Evolutionary conservation across 2,888 invertebrate genomes (phyloP).

Genomic region (Hermaeophaga mercurialis): DNA sequence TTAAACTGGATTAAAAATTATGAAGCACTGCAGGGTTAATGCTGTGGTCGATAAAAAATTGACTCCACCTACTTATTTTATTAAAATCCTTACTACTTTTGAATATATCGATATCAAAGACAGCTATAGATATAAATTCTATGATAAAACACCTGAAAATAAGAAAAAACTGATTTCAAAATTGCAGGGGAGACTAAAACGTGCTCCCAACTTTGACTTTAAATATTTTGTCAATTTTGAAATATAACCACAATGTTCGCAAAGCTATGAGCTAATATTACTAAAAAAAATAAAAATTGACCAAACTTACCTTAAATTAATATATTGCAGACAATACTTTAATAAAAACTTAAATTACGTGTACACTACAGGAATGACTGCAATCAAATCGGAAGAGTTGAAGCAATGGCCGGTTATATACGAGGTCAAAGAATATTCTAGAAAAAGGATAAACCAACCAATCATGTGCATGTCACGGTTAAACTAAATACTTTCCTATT

Average conservation of each 20-base stretch:
- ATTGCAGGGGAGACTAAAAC: slow-evolving; percentile 6
- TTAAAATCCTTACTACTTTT: too few species aligned
- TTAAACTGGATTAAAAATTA: too few species aligned
- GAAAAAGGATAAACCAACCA: slow-evolving; percentile 49
- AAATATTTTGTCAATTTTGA: slow-evolving; percentile 11
- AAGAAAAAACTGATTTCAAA: too few species aligned
- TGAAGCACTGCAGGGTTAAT: too few species aligned
- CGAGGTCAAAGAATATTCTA: slow-evolving; percentile 49
- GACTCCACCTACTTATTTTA: too few species aligned
- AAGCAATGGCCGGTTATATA: slow-evolving; percentile 55
- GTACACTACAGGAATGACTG: slow-evolving; percentile 41
- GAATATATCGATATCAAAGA: too few species aligned
- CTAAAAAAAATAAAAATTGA: slow-evolving; percentile 6
- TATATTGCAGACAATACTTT: slow-evolving; percentile 50
- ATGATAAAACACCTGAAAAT: too few species aligned
- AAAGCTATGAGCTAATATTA: slow-evolving; percentile 5
- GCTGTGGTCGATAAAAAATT: too few species aligned
- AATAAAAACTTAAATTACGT: slow-evolving; percentile 42
- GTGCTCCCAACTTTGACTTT: not conserved
- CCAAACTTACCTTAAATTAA: slow-evolving; percentile 44
- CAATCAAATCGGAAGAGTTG: slow-evolving; percentile 48
- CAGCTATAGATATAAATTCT: too few species aligned
- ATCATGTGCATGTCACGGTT: slow-evolving; percentile 37
- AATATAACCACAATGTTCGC: not conserved
- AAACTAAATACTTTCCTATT: slow-evolving; percentile 30